These are phyloP conservation scores for Lophura nycthemera DNA, from an alignment of 2,113 vertebrate genomes.

Conservation along the genomic window DNA sequence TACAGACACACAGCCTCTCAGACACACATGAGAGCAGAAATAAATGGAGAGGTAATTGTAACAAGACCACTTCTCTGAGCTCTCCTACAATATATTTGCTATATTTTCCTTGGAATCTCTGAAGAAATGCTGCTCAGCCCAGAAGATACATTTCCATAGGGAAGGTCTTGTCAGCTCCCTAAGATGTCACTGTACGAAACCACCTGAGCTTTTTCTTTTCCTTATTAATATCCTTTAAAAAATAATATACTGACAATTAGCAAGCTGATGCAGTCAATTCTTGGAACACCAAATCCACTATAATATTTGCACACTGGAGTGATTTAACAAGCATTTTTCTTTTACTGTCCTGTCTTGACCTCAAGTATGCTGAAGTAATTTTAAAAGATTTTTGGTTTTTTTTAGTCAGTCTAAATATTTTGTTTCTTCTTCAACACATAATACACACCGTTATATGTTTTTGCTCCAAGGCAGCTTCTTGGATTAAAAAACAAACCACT, in stretches of 20 bases:
- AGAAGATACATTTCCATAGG: not conserved
- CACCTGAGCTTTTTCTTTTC: not conserved
- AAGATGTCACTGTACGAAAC: not conserved
- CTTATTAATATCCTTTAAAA: not conserved
- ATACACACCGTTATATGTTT: not conserved
- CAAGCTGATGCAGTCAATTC: not conserved
- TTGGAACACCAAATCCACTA: not conserved
- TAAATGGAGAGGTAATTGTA: not conserved
- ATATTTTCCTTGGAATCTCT: not conserved
- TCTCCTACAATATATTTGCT: not conserved
- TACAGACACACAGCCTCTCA: not conserved
- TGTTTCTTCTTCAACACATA: not conserved
- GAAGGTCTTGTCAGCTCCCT: not conserved
- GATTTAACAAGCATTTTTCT: conserved; percentile 30
- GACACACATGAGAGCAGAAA: not conserved
- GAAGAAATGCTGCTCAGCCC: not conserved
- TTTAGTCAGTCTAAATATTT: conserved; percentile 45
- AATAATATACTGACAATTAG: conserved; percentile 26
- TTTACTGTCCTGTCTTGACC: conserved; percentile 6
- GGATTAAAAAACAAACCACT: not conserved
- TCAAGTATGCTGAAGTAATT: conserved; percentile 11
- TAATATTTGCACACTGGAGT: not conserved
- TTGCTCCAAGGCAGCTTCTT: not conserved
- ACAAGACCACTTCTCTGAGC: not conserved
- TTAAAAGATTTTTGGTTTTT: not conserved